Evolutionary conservation across 2,113 vertebrate species (phyloP).

Genomic region (Ochotona princeps): DNA sequence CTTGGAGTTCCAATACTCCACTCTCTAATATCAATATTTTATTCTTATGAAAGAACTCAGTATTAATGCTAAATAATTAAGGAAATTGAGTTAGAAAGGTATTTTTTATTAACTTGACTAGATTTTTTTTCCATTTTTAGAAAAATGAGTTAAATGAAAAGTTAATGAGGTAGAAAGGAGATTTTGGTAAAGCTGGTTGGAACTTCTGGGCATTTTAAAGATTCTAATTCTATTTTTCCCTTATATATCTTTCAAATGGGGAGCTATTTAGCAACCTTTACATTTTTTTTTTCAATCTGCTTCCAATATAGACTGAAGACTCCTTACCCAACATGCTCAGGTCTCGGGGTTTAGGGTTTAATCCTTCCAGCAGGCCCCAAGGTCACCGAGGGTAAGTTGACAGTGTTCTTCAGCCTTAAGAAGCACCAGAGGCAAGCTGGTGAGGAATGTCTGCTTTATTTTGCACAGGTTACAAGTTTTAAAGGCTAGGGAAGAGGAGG

Average conservation of each 20-base stretch:
- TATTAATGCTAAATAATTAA: slow-evolving; percentile 50
- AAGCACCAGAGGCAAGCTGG: no score
- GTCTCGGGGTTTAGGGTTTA: no score
- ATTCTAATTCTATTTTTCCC: slow-evolving; percentile 27
- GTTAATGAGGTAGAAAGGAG: neutral
- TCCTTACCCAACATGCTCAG: no score
- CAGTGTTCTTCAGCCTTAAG: no score
- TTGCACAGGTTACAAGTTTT: no score
- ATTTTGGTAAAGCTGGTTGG: neutral
- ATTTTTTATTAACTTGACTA: slow-evolving; percentile 52
- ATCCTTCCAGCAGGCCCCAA: no score
- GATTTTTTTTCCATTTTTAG: slow-evolving; percentile 57
- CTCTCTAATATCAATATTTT: neutral
- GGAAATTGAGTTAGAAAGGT: slow-evolving; percentile 56
- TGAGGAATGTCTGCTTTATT: no score
- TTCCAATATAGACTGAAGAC: neutral
- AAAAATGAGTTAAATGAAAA: slow-evolving; percentile 33
- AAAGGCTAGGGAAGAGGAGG: no score
- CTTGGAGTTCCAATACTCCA: slow-evolving; percentile 12
- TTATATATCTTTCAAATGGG: slow-evolving; percentile 21
- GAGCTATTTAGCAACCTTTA: slow-evolving; percentile 32
- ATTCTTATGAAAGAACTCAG: slow-evolving; percentile 39
- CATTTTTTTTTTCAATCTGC: slow-evolving; percentile 21
- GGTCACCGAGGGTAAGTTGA: no score
- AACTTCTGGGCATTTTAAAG: neutral